These are phyloP conservation scores for Cyanoderma ruficeps DNA, from an alignment of 2,113 vertebrate species.

Conservation along the genomic window DNA sequence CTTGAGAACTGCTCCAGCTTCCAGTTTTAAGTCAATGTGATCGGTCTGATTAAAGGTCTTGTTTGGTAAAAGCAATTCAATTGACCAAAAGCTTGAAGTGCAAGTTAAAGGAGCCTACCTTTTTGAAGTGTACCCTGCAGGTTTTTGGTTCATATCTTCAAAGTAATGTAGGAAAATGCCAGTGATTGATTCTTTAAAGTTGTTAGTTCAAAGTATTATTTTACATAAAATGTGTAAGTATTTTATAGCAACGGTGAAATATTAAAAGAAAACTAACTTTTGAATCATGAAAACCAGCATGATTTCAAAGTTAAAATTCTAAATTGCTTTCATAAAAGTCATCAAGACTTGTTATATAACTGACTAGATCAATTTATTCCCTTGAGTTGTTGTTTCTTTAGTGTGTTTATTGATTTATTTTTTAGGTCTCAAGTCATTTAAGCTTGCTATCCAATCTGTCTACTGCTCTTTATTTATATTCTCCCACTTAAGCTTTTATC, in stretches of 20 bases:
- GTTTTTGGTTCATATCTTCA: slow-evolving; percentile 71
- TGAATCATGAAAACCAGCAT: slow-evolving; percentile 48
- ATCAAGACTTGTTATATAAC: slow-evolving; percentile 62
- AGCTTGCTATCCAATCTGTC: slow-evolving; percentile 55
- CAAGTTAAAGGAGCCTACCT: slow-evolving; percentile 46
- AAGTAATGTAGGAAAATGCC: slow-evolving; percentile 67
- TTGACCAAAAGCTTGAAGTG: slow-evolving; percentile 63
- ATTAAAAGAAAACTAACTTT: slow-evolving; percentile 61
- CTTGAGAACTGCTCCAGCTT: slow-evolving; percentile 48
- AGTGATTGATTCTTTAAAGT: slow-evolving; percentile 77
- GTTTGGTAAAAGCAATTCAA: slow-evolving; percentile 70
- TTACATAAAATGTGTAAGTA: slow-evolving; percentile 74
- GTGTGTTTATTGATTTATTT: slow-evolving; percentile 72
- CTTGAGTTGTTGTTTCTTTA: slow-evolving; percentile 63
- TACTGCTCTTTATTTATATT: slow-evolving; percentile 60
- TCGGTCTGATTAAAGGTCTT: slow-evolving; percentile 72
- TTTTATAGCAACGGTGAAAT: slow-evolving; percentile 67
- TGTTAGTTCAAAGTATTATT: slow-evolving; percentile 78
- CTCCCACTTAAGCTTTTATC: slow-evolving; percentile 51
- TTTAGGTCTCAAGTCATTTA: slow-evolving; percentile 70
- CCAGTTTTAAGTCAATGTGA: slow-evolving; percentile 62
- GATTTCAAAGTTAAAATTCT: slow-evolving; percentile 73
- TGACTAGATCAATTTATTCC: slow-evolving; percentile 72
- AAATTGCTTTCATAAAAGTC: slow-evolving; percentile 57
- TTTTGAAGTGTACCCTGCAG: slow-evolving; percentile 74